These are phyloP conservation scores for Globodera rostochiensis DNA, from an alignment of 1,140 invertebrate genomes.

Conservation along the genomic window DNA sequence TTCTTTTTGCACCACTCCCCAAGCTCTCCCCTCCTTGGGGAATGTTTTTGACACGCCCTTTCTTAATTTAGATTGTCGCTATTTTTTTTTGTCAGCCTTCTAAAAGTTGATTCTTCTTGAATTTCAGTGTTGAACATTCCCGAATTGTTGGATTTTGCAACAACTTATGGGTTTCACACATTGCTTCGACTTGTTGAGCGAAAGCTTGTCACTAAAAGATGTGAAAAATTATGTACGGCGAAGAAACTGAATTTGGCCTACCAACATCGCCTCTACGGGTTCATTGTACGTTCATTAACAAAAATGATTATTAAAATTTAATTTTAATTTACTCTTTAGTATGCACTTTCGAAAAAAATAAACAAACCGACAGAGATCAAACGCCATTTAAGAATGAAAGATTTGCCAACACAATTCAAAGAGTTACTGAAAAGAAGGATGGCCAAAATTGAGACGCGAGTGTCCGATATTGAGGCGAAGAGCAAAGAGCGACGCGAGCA, in stretches of 20 bases:
- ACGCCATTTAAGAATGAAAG: background rate
- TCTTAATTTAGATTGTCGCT: too few relatives aligned
- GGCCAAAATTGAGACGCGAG: background rate
- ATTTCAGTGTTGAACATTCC: background rate
- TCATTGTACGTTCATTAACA: background rate
- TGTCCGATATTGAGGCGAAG: background rate
- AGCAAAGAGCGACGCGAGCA: background rate
- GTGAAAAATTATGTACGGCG: background rate
- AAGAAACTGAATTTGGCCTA: conserved; percentile 23
- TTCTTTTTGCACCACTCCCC: too few relatives aligned
- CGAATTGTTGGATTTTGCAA: conserved; percentile 26
- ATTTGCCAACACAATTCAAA: background rate
- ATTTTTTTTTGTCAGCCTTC: too few relatives aligned
- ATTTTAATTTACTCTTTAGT: background rate
- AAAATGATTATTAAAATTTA: background rate
- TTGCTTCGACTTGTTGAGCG: background rate
- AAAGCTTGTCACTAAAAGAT: conserved; percentile 7
- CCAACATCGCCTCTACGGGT: background rate
- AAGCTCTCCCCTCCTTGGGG: too few relatives aligned
- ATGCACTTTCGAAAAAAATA: background rate
- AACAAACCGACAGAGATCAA: background rate
- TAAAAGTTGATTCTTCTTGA: background rate
- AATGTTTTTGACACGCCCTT: too few relatives aligned
- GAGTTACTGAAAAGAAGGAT: background rate
- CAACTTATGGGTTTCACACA: background rate